Evolutionary conservation across 2,113 vertebrate species (phyloP), one percentile per base, ranked within the genome.

Genomic region (Ellobius talpinus): DNA sequence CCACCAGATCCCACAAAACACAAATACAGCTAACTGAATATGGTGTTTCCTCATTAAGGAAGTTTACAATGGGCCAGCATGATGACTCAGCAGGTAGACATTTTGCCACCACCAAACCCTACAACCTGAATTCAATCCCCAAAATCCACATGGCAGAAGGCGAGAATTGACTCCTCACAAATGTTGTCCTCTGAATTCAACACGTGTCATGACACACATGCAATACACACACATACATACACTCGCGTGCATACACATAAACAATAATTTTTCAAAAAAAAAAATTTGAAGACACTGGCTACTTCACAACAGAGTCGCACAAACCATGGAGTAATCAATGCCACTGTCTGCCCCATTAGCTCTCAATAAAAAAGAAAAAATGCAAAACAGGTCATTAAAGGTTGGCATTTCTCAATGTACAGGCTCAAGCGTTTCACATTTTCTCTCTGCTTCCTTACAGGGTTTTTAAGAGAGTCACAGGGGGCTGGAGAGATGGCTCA

Each of bases 361-460:
- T 91, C n/a, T 74, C 68, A 92, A 16, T 84, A 89, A 87, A 47
- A 74, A 47, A 74, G 68, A 47, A 74, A 68, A 94, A 66, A 87
- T 36, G 17, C 36, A 87, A 52, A 91, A 77, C 21, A 86, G 33
- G 21, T 91, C 63, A 87, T 74, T 11, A 91, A 95, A 89, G 36
- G 4, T 33, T 81, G 58, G 16, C 65, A n/a, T 52, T 91, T 89
- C 66, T 87, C 66, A 70, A 0, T n/a, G 10, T 39, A 17, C 42
- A 70, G 39, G 92, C 88, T 78, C 11, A 88, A 33, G 7, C 10
- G 31, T 5, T 76, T 5, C 13, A 19, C 42, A 13, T 5, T 95
- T 82, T 66, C 84, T 73, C 79, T 89, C 47, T 90, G 61, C 39
- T 82, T 90, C 74, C 76, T 55, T 76, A 47, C 21, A 19, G 45